phyloP scores from a whole-genome alignment of 2,888 invertebrate species.

The Autographa pulchrina region DNA sequence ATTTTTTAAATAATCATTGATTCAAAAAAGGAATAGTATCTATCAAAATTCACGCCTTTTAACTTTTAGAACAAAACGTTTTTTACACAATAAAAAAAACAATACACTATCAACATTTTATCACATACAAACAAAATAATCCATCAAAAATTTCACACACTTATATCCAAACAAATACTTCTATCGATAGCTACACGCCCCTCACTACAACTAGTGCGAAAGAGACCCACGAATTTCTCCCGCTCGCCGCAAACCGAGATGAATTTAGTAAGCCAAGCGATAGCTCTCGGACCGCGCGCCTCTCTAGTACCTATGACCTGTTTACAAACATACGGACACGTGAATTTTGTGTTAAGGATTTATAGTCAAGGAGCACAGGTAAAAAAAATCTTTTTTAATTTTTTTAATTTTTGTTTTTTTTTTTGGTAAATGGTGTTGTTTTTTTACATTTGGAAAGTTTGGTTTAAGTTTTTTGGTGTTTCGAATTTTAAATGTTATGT shows the following conservation, averaged over 20 bases:
- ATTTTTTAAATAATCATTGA: no score
- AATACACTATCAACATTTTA: no score
- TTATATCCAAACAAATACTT: slow-evolving; percentile 36
- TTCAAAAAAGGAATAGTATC: no score
- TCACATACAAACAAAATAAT: neutral
- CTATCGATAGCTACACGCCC: slow-evolving; percentile 47
- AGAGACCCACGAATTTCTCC: slow-evolving; percentile 74
- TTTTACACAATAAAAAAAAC: no score
- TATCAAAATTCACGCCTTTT: no score
- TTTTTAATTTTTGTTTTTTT: slow-evolving; percentile 9
- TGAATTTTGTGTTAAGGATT: slow-evolving; percentile 62
- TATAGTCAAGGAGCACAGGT: slow-evolving; percentile 61
- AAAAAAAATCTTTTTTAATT: slow-evolving; percentile 30
- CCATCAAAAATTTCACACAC: neutral
- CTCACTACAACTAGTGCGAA: slow-evolving; percentile 73
- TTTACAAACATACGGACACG: slow-evolving; percentile 67
- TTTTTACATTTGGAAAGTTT: slow-evolving; percentile 46
- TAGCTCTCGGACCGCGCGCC: slow-evolving; percentile 71
- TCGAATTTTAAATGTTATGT: slow-evolving; percentile 8
- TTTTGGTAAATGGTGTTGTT: neutral
- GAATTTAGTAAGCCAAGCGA: slow-evolving; percentile 78
- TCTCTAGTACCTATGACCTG: slow-evolving; percentile 66
- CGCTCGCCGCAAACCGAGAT: slow-evolving; percentile 69
- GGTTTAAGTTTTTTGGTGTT: slow-evolving; percentile 18
- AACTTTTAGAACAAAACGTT: no score